These are phyloP conservation scores for Schizothorax lantsangensis DNA, from an alignment of 2,797 vertebrate genomes.

Conservation along the genomic window DNA sequence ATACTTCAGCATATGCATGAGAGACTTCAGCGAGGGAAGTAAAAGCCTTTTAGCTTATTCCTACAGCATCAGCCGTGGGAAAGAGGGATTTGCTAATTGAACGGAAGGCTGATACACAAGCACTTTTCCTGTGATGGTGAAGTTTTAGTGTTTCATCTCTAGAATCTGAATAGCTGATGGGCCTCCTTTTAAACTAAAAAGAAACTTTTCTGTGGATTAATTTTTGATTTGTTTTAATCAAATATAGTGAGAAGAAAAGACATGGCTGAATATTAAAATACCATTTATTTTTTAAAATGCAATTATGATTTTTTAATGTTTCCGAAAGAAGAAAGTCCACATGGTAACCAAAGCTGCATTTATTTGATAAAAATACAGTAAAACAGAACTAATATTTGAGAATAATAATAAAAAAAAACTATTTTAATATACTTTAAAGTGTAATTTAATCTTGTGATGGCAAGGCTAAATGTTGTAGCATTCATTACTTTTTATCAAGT, in stretches of 20 bases:
- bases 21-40: constrained; percentile 29
- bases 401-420: too few species aligned
- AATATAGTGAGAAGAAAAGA: neutral
- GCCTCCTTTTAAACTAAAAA: constrained; percentile 22
- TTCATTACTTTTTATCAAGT: too few species aligned
- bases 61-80: constrained; percentile 63
- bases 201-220: neutral
- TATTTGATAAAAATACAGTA: neutral
- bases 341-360: neutral
- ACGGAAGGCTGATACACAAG: constrained; percentile 9
- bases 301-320: neutral
- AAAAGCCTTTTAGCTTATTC: constrained; percentile 67
- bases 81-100: constrained; percentile 44
- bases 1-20: constrained; percentile 34
- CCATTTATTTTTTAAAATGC: neutral
- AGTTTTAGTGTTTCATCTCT: constrained; percentile 28
- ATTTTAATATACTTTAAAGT: too few species aligned
- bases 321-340: neutral
- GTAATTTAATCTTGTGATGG: too few species aligned
- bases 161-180: constrained; percentile 25
- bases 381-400: neutral
- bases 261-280: neutral
- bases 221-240: neutral
- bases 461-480: too few species aligned
- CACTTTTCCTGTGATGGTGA: constrained; percentile 2